phyloP scores from a whole-genome alignment of 2,888 invertebrate species.

The Drosophila stalkeri region DNA sequence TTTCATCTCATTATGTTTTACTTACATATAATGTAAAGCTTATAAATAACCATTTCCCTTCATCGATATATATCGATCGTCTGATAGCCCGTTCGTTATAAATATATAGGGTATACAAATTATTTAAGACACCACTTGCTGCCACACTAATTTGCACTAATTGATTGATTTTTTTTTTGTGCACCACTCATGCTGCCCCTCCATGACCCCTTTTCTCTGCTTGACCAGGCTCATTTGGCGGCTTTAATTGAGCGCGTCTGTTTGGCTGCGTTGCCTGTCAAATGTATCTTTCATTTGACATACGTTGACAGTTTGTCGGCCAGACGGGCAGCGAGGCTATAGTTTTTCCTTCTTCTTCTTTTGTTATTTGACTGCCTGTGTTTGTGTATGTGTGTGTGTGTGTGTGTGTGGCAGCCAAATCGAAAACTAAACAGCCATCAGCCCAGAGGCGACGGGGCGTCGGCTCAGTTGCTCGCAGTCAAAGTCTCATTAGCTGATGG shows the following conservation, averaged over 20 bases:
- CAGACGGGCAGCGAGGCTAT: slow-evolving; percentile 18
- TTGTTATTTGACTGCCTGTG: slow-evolving; percentile 15
- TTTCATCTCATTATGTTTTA: too few species aligned
- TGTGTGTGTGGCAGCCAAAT: slow-evolving; percentile 57
- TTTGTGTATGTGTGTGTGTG: slow-evolving; percentile 23
- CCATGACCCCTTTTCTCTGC: slow-evolving; percentile 5
- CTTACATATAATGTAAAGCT: too few species aligned
- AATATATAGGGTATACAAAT: background rate
- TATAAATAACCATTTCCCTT: background rate
- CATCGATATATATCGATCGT: too few species aligned
- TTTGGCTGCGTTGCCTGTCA: slow-evolving; percentile 56
- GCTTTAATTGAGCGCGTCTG: slow-evolving; percentile 72
- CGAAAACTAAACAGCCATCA: slow-evolving; percentile 72
- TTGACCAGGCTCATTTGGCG: slow-evolving; percentile 48
- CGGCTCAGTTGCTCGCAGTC: slow-evolving; percentile 54
- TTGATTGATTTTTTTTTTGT: slow-evolving; percentile 73
- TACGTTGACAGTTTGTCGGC: slow-evolving; percentile 72
- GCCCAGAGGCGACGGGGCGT: slow-evolving; percentile 20
- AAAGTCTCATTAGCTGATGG: slow-evolving; percentile 78
- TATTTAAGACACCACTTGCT: slow-evolving; percentile 32
- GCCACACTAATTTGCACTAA: slow-evolving; percentile 75
- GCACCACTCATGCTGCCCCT: slow-evolving; percentile 26
- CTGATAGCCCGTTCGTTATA: background rate
- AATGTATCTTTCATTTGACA: slow-evolving; percentile 68
- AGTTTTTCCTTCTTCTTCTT: slow-evolving; percentile 36